These are phyloP conservation scores for Microctenopoma lineatum DNA, from an alignment of 2,797 vertebrate species.

Conservation along the genomic window DNA sequence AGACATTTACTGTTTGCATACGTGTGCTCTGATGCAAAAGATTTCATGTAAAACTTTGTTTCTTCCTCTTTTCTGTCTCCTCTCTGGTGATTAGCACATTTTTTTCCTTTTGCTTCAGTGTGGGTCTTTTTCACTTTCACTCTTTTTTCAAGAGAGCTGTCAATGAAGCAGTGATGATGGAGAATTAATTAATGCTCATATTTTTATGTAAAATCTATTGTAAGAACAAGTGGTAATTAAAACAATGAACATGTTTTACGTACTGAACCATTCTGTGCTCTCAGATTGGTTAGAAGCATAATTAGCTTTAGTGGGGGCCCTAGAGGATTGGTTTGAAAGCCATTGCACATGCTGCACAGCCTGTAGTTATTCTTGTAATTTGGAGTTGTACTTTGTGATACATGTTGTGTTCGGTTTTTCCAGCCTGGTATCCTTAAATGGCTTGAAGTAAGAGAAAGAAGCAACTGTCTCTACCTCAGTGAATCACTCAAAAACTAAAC, in stretches of 20 bases:
- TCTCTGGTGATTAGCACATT: not conserved
- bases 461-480: slow-evolving; percentile 73
- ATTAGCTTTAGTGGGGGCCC: not conserved
- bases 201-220: not conserved
- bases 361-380: not conserved
- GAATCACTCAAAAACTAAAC: slow-evolving; percentile 16
- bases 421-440: slow-evolving; percentile 14
- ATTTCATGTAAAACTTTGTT: not conserved
- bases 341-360: slow-evolving; percentile 4
- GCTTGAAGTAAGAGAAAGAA: slow-evolving; percentile 35
- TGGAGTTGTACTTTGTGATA: slow-evolving; percentile 15
- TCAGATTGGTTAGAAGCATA: not conserved
- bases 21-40: not conserved
- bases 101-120: not conserved
- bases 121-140: not conserved
- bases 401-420: slow-evolving; percentile 13
- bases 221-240: not conserved
- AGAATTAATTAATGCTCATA: slow-evolving; percentile 30
- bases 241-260: slow-evolving; percentile 7
- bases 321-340: not conserved
- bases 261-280: not conserved
- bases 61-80: no score
- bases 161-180: slow-evolving; percentile 2
- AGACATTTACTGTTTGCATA: slow-evolving; percentile 17
- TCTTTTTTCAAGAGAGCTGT: not conserved